Evolutionary conservation across 2,888 invertebrate genomes (phyloP).

Genomic region (Seira musarum): DNA sequence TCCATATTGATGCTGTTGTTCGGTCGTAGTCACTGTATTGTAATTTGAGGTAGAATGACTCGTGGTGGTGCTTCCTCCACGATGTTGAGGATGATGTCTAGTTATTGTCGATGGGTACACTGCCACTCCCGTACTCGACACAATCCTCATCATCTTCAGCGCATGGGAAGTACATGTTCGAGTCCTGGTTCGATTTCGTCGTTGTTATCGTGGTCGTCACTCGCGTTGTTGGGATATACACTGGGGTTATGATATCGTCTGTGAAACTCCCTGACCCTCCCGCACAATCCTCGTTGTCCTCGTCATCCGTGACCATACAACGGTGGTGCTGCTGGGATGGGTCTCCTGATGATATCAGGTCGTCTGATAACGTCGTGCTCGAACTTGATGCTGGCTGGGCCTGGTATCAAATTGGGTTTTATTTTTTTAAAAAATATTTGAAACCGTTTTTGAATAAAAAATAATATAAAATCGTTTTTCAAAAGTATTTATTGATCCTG

Average conservation of each 20-base stretch:
- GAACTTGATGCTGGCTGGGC: constrained; percentile 39
- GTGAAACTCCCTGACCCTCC: constrained; percentile 82
- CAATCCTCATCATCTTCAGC: constrained; percentile 52
- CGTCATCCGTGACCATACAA: constrained; percentile 39
- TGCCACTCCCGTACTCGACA: constrained; percentile 43
- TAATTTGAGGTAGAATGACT: constrained; percentile 5
- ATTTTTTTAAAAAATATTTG: too few relatives aligned
- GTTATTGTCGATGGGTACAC: neutral
- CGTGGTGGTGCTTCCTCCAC: neutral
- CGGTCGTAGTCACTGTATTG: constrained; percentile 9
- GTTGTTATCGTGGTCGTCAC: constrained; percentile 71
- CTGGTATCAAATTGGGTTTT: constrained; percentile 19
- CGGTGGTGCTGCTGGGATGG: constrained; percentile 73
- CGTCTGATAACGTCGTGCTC: constrained; percentile 79
- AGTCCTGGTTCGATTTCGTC: constrained; percentile 72
- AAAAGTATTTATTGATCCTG: neutral
- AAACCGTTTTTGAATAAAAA: too few relatives aligned
- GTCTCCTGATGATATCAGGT: constrained; percentile 92
- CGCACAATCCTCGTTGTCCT: constrained; percentile 50
- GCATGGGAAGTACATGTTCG: constrained; percentile 56
- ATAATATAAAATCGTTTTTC: neutral
- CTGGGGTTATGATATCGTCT: constrained; percentile 94
- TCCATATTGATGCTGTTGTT: neutral
- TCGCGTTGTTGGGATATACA: constrained; percentile 81
- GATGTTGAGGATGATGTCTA: neutral